phyloP scores from a whole-genome alignment of 1,140 invertebrate genomes.

The Camponotus vicinus region DNA sequence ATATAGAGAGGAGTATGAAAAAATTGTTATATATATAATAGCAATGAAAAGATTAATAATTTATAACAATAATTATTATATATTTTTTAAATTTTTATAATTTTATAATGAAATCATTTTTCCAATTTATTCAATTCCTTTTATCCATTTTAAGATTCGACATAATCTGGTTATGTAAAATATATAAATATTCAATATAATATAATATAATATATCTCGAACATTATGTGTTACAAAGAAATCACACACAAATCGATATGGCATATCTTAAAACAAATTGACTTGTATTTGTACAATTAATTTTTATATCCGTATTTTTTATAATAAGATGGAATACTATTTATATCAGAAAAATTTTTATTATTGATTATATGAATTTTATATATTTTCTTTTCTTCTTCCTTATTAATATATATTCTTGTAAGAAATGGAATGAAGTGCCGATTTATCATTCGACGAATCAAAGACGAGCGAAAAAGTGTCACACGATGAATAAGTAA shows the following conservation, averaged over 20 bases:
- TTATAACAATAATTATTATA: neutral
- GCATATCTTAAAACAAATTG: constrained; percentile 9
- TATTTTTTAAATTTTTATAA: neutral
- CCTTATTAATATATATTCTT: neutral
- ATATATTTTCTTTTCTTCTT: neutral
- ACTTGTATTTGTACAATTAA: neutral
- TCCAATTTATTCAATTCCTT: neutral
- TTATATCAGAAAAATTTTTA: too few relatives aligned
- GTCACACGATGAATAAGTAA: constrained; percentile 41
- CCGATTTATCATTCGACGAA: neutral
- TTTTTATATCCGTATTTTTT: neutral
- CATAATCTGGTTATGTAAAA: neutral
- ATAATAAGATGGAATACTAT: neutral
- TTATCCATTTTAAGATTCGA: too few relatives aligned
- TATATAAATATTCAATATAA: neutral
- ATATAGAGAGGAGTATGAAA: neutral
- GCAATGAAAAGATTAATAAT: neutral
- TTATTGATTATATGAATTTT: neutral
- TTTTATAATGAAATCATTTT: neutral
- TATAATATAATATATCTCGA: neutral
- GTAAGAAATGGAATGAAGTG: neutral
- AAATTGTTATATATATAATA: neutral
- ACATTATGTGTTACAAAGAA: neutral
- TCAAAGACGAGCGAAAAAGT: constrained; percentile 21
- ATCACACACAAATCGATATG: neutral